A percentile compares a stretch with the other conserved stretches of the same genome.
These are phyloP conservation scores for Bombylius major DNA, from an alignment of 2,888 invertebrate genomes.

Conservation along the genomic window DNA sequence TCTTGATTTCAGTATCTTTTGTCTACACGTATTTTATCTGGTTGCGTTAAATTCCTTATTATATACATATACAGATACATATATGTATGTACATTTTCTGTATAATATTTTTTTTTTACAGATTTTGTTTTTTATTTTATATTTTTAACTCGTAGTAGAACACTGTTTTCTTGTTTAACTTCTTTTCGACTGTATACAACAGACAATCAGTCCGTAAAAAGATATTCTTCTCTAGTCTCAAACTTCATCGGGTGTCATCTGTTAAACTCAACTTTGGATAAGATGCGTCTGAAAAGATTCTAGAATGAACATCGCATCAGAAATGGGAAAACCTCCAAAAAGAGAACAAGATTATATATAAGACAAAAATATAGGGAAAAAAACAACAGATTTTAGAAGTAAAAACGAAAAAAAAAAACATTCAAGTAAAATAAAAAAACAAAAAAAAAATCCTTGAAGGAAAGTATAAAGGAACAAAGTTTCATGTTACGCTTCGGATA, in stretches of 20 bases:
- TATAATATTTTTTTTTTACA: neutral
- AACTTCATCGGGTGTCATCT: slow-evolving; percentile 6
- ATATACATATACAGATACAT: too few species aligned
- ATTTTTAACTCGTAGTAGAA: too few species aligned
- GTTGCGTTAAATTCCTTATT: neutral
- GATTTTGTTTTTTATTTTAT: neutral
- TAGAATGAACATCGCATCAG: neutral
- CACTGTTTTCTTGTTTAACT: neutral
- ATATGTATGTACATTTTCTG: too few species aligned
- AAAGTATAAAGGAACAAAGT: slow-evolving; percentile 7
- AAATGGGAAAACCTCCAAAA: too few species aligned
- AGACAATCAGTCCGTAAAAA: neutral
- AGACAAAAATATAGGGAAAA: too few species aligned
- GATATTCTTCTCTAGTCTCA: neutral
- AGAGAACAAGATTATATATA: too few species aligned
- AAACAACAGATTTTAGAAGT: neutral
- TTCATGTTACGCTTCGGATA: slow-evolving; percentile 14
- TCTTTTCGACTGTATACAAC: neutral
- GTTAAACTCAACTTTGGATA: slow-evolving; percentile 8
- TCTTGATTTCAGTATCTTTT: neutral
- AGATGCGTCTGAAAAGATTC: slow-evolving; percentile 3
- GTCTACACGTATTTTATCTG: slow-evolving; percentile 5
- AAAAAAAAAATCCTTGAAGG: slow-evolving; percentile 1
- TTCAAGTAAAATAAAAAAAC: neutral
- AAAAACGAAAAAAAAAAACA: neutral